Evolutionary conservation across 2,113 vertebrate species (phyloP), one percentile per base, ranked within the genome.

Genomic region (Motacilla tschutschensis): DNA sequence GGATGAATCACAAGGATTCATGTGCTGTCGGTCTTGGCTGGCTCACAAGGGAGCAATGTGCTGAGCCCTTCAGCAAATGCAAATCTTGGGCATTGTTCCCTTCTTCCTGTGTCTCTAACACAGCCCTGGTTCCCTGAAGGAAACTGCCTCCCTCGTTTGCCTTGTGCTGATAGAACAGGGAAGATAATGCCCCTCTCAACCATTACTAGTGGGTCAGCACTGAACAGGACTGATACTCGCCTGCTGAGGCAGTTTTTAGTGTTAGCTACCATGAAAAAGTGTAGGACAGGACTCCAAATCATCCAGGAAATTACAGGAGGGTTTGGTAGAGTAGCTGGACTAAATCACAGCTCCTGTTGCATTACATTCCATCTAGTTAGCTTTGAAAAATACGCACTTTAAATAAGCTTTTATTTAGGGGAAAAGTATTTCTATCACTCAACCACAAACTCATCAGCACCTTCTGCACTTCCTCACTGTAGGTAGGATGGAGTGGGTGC

Each of bases 1-100:
- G 93, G 87, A 85, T 93, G 85, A 92, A 93, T 92, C 83, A 69
- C 72, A 87, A 79, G 76, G 85, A 91, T 80, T 93, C 76, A 80
- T 85, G 91, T 64, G 83, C 88, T 77, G 93, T 73, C 71, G 26
- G 48, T 35, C 83, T 93, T 91, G 91, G 87, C 85, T 8, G 0
- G 10, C 73, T 85, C 79, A 94, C 91, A 87, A 77, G 12, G 19
- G 83, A 93, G 85, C 77, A 69, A 85, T 93, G 83, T 74, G 63
- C 85, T 75, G 65, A 83, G 90, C 63, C 65, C 83, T 83, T 94
- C 93, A 89, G 69, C 79, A 77, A 89, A 91, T 91, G 91, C 85
- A 89, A 93, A 91, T 89, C 74, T 79, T 25, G 55, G 54, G 29
- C 65, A 64, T 87, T 92, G 89, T 92, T 87, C 65, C 31, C 73